Percentiles rank a stretch among this genome's conserved stretches.
Conservation (phyloP, 2,797 vertebrate genomes). For the Argya squamiceps region DNA sequence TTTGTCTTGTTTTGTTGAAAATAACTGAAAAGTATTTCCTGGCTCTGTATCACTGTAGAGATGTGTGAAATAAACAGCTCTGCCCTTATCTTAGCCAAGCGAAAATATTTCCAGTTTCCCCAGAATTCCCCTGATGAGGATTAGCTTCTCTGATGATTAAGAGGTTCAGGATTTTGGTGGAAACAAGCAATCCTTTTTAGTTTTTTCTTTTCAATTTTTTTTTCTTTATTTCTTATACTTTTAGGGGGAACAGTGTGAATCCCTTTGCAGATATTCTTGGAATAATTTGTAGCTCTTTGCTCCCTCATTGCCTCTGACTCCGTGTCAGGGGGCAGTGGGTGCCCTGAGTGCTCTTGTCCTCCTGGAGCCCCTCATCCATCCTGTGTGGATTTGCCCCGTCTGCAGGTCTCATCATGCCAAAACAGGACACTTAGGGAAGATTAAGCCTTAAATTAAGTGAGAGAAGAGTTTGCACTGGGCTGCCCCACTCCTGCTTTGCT, state of each 20-base stretch:
- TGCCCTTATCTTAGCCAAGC: conserved; percentile 50
- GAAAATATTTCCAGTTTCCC: conserved; percentile 49
- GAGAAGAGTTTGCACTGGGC: not conserved
- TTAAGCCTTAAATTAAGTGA: not conserved
- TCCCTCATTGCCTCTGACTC: rapidly evolving
- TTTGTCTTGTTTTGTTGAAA: conserved; percentile 52
- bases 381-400: not conserved
- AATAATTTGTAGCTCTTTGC: not conserved
- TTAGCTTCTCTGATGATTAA: conserved; percentile 19
- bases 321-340: rapidly evolving
- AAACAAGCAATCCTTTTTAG: not conserved
- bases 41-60: not conserved
- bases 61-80: conserved; percentile 62
- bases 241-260: not conserved
- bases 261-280: not conserved
- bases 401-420: not conserved
- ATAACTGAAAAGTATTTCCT: conserved; percentile 58
- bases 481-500: not conserved
- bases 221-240: not conserved
- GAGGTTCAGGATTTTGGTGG: not conserved
- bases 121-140: conserved; percentile 13
- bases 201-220: not conserved
- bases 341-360: rapidly evolving
- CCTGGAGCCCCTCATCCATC: not conserved
- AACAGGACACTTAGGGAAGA: not conserved